Percentiles rank a stretch among this genome's conserved stretches.
Evolutionary conservation across 2,113 vertebrate species (phyloP).

Genomic region (Clinocottus analis): DNA sequence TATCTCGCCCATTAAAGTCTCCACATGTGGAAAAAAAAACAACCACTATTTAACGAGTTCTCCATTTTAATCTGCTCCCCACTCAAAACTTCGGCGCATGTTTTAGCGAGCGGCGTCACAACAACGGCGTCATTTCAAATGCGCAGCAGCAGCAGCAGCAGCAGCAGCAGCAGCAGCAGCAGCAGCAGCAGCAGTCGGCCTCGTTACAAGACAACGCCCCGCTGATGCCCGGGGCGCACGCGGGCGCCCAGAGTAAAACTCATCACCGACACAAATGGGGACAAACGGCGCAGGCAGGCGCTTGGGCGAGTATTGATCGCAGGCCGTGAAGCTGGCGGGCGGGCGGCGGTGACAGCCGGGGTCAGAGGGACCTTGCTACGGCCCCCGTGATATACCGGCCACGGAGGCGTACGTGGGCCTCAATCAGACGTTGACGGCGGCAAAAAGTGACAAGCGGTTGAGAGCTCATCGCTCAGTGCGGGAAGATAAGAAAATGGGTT

Average conservation of each 20-base stretch:
- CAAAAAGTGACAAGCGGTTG: background rate
- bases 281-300: conserved; percentile 30
- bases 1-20: conserved; percentile 3
- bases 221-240: background rate
- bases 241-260: conserved; percentile 5
- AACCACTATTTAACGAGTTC: background rate
- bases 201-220: background rate
- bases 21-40: background rate
- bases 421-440: background rate
- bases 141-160: background rate
- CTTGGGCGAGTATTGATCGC: conserved; percentile 22
- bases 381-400: conserved; percentile 19
- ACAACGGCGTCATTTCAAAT: background rate
- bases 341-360: conserved; percentile 30
- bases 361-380: conserved; percentile 27
- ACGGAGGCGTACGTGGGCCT: background rate
- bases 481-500: background rate
- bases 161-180: background rate
- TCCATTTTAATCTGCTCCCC: conserved; percentile 10
- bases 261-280: conserved; percentile 27
- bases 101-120: background rate
- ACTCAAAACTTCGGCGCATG: background rate
- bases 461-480: too few species aligned
- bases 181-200: background rate
- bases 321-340: conserved; percentile 3